These are phyloP conservation scores for Drosophila picticornis DNA, from an alignment of 2,888 invertebrate species.

Conservation along the genomic window DNA sequence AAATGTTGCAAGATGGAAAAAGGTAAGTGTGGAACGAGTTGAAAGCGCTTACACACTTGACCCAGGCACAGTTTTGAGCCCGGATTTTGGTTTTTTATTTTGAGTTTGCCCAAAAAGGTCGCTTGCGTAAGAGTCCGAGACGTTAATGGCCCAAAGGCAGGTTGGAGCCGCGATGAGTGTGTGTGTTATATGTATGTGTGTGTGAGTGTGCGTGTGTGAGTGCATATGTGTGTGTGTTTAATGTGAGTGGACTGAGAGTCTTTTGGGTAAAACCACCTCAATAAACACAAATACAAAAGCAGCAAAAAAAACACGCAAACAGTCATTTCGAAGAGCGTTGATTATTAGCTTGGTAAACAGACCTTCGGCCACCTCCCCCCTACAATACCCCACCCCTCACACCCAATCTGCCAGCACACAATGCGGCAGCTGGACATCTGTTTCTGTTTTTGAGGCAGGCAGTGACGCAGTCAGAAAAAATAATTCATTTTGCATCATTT, in stretches of 20 bases:
- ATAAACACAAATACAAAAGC: slow-evolving; percentile 17
- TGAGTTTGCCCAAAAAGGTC: slow-evolving; percentile 51
- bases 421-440: slow-evolving; percentile 33
- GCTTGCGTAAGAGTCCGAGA: slow-evolving; percentile 45
- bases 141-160: slow-evolving; percentile 41
- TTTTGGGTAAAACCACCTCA: slow-evolving; percentile 45
- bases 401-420: not conserved
- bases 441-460: slow-evolving; percentile 21
- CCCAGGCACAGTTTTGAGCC: slow-evolving; percentile 63
- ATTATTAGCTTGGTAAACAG: slow-evolving; percentile 60
- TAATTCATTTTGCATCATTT: slow-evolving; percentile 34
- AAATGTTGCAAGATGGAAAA: not conserved
- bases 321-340: slow-evolving; percentile 44
- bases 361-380: not conserved
- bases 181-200: slow-evolving; percentile 12
- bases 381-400: no score
- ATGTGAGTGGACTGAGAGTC: slow-evolving; percentile 6
- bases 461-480: slow-evolving; percentile 38
- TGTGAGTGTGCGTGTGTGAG: slow-evolving; percentile 15
- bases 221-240: not conserved
- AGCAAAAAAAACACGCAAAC: slow-evolving; percentile 2
- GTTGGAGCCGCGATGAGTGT: slow-evolving; percentile 20
- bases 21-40: slow-evolving; percentile 20
- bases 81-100: slow-evolving; percentile 26
- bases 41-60: slow-evolving; percentile 27